These are phyloP conservation scores for Protobothrops flavoviridis DNA, from an alignment of 2,113 vertebrate species.

Conservation along the genomic window DNA sequence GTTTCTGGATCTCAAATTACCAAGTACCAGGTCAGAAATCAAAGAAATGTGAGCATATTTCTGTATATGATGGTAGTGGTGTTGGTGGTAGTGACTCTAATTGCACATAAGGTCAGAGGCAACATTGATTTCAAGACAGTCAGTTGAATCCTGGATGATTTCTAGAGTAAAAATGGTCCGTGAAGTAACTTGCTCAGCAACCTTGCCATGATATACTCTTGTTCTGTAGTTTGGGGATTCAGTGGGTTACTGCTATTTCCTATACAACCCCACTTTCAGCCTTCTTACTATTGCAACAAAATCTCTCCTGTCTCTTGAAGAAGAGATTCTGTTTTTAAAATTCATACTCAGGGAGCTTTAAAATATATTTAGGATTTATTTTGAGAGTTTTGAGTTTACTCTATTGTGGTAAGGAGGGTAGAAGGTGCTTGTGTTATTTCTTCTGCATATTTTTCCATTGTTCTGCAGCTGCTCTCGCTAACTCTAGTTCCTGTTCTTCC, in stretches of 20 bases:
- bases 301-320: neutral
- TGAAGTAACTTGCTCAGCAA: neutral
- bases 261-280: neutral
- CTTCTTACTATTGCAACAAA: neutral
- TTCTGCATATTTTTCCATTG: neutral
- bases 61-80: neutral
- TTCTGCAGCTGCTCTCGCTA: neutral
- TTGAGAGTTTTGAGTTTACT: neutral
- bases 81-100: neutral
- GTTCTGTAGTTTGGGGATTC: neutral
- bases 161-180: too few relatives aligned
- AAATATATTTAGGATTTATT: neutral
- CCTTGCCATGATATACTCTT: neutral
- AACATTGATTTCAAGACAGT: neutral
- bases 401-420: neutral
- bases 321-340: neutral
- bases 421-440: too few relatives aligned
- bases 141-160: neutral
- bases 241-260: neutral
- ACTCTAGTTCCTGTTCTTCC: neutral
- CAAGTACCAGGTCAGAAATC: neutral
- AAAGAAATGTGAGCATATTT: neutral
- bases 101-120: neutral
- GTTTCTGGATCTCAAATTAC: neutral
- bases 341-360: neutral